Percentiles rank a stretch among this genome's conserved stretches.
Conservation (phyloP, 2,797 vertebrate genomes). For the Rousettus madagascariensis region DNA sequence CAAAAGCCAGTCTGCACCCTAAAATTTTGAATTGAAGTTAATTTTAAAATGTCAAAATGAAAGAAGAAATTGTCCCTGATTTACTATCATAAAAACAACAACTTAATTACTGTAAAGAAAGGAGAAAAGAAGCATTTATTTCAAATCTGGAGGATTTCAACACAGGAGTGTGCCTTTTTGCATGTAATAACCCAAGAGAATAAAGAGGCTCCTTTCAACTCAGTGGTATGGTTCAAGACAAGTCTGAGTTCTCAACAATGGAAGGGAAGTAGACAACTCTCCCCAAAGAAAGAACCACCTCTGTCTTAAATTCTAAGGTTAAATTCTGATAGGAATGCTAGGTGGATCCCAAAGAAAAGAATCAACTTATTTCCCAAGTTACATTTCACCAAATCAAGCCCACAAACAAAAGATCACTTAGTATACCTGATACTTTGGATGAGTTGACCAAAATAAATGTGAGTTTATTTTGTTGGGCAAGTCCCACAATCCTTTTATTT, state of each 20-base stretch:
- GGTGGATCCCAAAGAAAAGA: background rate
- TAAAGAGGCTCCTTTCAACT: background rate
- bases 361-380: background rate
- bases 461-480: background rate
- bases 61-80: background rate
- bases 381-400: background rate
- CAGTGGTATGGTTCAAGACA: background rate
- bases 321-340: background rate
- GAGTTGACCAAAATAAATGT: background rate
- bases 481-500: background rate
- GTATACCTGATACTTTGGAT: background rate
- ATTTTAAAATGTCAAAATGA: constrained; percentile 38
- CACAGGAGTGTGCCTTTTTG: background rate
- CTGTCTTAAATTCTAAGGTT: background rate
- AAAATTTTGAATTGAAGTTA: background rate
- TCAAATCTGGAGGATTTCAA: background rate
- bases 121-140: background rate
- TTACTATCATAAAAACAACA: background rate
- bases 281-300: background rate
- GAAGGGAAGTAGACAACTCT: background rate
- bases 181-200: background rate
- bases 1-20: background rate
- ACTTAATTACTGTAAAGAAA: background rate
- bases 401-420: background rate
- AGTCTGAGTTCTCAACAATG: background rate